Conservation (phyloP, 2,113 vertebrate species). For the Agelaius tricolor region DNA sequence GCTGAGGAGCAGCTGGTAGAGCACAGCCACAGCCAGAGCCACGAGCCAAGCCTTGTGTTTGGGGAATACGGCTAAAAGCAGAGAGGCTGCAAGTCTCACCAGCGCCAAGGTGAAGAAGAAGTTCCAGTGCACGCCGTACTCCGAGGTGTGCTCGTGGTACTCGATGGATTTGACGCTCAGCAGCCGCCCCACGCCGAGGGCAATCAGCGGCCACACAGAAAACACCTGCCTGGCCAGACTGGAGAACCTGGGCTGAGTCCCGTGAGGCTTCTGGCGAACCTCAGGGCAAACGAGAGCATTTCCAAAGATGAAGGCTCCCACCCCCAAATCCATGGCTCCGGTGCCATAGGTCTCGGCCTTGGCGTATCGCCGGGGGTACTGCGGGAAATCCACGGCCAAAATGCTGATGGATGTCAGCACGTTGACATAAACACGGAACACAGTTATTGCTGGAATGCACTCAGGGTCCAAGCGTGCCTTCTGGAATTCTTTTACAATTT, state of each 20-base stretch:
- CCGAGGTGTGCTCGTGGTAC: constrained; percentile 91
- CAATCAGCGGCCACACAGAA: constrained; percentile 85
- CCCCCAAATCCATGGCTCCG: constrained; percentile 93
- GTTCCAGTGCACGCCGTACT: constrained; percentile 98
- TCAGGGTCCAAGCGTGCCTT: constrained; percentile 70
- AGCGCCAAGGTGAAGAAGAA: constrained; percentile 93
- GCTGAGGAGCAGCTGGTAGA: constrained; percentile 85
- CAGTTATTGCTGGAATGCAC: constrained; percentile 83
- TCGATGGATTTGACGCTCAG: constrained; percentile 82
- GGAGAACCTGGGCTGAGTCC: constrained; percentile 52
- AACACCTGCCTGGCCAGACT: constrained; percentile 77
- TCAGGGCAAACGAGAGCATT: constrained; percentile 90
- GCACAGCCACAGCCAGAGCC: constrained; percentile 72
- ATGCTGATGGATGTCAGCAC: constrained; percentile 89
- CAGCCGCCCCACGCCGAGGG: constrained; percentile 84
- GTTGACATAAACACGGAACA: constrained; percentile 86
- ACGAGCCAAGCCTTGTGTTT: constrained; percentile 77
- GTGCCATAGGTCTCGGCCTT: constrained; percentile 95
- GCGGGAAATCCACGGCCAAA: constrained; percentile 91
- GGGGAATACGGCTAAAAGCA: constrained; percentile 80
- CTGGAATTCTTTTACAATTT: constrained; percentile 74
- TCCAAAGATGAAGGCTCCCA: constrained; percentile 89
- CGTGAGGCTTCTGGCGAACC: constrained; percentile 70
- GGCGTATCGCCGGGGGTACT: constrained; percentile 90
- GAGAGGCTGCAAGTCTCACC: constrained; percentile 84